phyloP scores from a whole-genome alignment of 1,140 invertebrate genomes.

The Plodia interpunctella region DNA sequence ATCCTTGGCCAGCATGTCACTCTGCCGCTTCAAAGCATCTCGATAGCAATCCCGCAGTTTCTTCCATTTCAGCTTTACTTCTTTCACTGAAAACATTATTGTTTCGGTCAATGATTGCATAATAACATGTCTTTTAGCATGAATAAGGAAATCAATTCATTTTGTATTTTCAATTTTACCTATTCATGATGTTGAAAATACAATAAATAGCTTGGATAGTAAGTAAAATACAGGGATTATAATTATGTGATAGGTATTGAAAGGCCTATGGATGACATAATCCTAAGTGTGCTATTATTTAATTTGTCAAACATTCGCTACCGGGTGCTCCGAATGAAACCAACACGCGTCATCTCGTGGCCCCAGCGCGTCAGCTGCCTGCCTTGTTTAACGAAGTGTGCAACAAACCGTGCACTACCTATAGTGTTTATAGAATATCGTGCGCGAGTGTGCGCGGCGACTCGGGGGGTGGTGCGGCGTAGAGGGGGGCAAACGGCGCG shows the following conservation, averaged over 20 bases:
- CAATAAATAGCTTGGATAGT: too few relatives aligned
- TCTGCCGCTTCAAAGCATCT: conserved; percentile 65
- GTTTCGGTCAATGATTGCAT: not conserved
- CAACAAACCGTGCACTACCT: not conserved
- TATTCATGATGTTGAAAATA: too few relatives aligned
- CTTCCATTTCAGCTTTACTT: conserved; percentile 71
- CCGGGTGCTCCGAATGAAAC: conserved; percentile 2
- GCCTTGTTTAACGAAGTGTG: not conserved
- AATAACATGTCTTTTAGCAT: too few relatives aligned
- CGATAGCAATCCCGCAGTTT: conserved; percentile 69
- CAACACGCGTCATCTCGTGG: not conserved
- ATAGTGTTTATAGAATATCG: not conserved
- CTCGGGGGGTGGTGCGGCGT: conserved; percentile 13
- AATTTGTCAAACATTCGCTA: not conserved
- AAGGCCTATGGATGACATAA: too few relatives aligned
- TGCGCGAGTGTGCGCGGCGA: conserved; percentile 8
- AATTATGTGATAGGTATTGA: too few relatives aligned
- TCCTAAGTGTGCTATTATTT: too few relatives aligned
- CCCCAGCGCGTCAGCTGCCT: not conserved
- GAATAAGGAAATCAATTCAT: too few relatives aligned
- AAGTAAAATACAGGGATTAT: too few relatives aligned
- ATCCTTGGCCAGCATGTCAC: conserved; percentile 55
- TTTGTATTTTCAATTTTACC: too few relatives aligned
- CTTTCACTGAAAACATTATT: conserved; percentile 52
- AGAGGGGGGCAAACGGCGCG: conserved; percentile 10